Percentiles rank a stretch among this genome's conserved stretches.
phyloP scores from a whole-genome alignment of 2,888 invertebrate genomes.

The Eupithecia pulchellata region DNA sequence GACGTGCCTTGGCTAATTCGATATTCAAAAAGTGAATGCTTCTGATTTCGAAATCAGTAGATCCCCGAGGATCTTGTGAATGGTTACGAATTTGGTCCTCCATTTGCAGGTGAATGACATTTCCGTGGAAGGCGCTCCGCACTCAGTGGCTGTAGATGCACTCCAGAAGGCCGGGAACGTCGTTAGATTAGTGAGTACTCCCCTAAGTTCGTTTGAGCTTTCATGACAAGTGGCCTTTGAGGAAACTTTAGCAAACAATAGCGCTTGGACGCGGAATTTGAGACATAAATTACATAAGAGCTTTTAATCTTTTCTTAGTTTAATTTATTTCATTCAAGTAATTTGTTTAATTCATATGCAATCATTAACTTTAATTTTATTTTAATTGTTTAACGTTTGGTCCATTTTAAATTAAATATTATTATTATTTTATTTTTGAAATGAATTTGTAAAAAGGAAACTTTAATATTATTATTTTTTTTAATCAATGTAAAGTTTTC shows the following conservation, averaged over 20 bases:
- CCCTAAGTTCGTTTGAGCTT: constrained; percentile 10
- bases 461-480: no score
- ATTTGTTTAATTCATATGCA: no score
- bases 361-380: no score
- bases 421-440: no score
- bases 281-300: constrained; percentile 7
- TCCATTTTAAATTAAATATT: no score
- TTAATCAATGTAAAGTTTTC: no score
- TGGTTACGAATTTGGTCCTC: background rate
- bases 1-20: background rate
- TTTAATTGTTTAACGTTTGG: no score
- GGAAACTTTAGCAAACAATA: constrained; percentile 11
- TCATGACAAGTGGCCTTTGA: constrained; percentile 17
- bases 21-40: background rate
- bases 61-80: background rate
- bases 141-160: constrained; percentile 97
- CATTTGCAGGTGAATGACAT: constrained; percentile 93
- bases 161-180: constrained; percentile 97
- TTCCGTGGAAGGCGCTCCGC: constrained; percentile 96
- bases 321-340: no score
- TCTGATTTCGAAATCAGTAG: background rate
- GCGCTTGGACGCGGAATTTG: background rate
- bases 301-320: no score
- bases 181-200: constrained; percentile 93
- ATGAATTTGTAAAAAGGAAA: no score